Evolutionary conservation across 2,888 invertebrate species (phyloP).

Genomic region (Holacanthella duospinosa): DNA sequence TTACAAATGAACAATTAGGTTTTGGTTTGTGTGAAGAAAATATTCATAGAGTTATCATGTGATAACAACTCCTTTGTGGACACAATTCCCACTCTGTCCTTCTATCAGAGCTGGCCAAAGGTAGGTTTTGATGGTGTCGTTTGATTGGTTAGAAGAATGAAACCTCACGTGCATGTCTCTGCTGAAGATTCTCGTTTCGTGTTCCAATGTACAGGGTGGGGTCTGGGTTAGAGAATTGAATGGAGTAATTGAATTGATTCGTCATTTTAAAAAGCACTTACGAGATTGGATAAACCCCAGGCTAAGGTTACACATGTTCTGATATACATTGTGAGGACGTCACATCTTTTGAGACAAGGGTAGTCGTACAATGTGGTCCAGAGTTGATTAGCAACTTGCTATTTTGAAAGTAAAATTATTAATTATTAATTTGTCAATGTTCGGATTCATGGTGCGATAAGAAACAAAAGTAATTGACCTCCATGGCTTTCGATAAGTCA

Average conservation of each 20-base stretch:
- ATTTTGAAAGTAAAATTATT: slow-evolving; percentile 14
- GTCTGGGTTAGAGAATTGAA: slow-evolving; percentile 38
- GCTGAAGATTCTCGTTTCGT: slow-evolving; percentile 52
- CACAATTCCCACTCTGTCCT: slow-evolving; percentile 53
- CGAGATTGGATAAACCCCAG: slow-evolving; percentile 73
- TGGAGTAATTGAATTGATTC: not conserved
- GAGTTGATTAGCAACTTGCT: slow-evolving; percentile 58
- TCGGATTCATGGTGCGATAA: not conserved
- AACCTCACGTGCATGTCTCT: slow-evolving; percentile 69
- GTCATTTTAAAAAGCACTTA: slow-evolving; percentile 25
- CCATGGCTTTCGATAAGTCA: slow-evolving; percentile 42
- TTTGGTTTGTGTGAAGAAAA: too few species aligned
- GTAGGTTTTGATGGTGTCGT: slow-evolving; percentile 65
- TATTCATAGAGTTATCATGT: too few species aligned
- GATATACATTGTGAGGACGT: slow-evolving; percentile 66
- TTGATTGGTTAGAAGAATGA: slow-evolving; percentile 61
- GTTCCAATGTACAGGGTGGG: slow-evolving; percentile 45
- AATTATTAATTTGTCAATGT: not conserved
- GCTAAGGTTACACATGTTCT: slow-evolving; percentile 72
- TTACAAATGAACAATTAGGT: too few species aligned
- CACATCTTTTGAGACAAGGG: slow-evolving; percentile 70
- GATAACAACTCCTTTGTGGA: slow-evolving; percentile 74
- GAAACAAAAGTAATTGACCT: not conserved
- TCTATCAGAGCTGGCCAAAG: slow-evolving; percentile 79
- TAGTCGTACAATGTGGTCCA: slow-evolving; percentile 86